Conservation (phyloP, 2,888 invertebrate genomes). For the Aricia artaxerxes region DNA sequence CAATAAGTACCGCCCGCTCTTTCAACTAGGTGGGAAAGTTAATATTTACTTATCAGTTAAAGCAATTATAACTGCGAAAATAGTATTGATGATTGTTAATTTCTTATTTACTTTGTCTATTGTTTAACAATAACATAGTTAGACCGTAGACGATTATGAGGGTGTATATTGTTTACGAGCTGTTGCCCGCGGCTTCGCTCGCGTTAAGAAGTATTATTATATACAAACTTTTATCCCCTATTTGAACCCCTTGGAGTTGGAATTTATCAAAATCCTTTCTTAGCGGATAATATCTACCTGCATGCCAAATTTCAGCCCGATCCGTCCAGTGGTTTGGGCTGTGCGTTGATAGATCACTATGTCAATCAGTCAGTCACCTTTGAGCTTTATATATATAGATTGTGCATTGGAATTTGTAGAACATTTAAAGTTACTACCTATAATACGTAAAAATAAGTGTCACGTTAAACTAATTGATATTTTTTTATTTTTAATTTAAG, state of each 20-base stretch:
- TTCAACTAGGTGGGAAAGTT: slow-evolving; percentile 20
- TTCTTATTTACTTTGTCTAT: background rate
- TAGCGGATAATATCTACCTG: too few relatives aligned
- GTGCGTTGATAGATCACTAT: too few relatives aligned
- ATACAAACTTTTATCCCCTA: too few relatives aligned
- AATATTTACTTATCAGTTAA: slow-evolving; percentile 10
- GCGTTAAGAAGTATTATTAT: too few relatives aligned
- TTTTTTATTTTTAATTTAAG: slow-evolving; percentile 2
- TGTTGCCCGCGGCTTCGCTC: too few relatives aligned
- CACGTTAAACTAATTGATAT: background rate
- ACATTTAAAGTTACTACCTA: background rate
- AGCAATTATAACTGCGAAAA: slow-evolving; percentile 1
- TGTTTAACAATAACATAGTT: background rate
- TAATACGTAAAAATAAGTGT: background rate
- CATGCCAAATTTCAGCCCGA: too few relatives aligned
- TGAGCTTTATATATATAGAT: background rate
- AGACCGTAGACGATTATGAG: background rate
- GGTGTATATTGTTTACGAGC: background rate
- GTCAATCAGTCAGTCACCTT: too few relatives aligned
- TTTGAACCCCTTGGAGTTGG: too few relatives aligned
- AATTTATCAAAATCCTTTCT: too few relatives aligned
- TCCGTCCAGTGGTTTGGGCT: too few relatives aligned
- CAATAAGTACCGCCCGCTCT: background rate
- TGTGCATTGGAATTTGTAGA: background rate
- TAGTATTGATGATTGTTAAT: background rate